Evolutionary conservation across 2,113 vertebrate genomes (phyloP), one percentile per base, ranked within the genome.

Genomic region (Prunella fulvescens): DNA sequence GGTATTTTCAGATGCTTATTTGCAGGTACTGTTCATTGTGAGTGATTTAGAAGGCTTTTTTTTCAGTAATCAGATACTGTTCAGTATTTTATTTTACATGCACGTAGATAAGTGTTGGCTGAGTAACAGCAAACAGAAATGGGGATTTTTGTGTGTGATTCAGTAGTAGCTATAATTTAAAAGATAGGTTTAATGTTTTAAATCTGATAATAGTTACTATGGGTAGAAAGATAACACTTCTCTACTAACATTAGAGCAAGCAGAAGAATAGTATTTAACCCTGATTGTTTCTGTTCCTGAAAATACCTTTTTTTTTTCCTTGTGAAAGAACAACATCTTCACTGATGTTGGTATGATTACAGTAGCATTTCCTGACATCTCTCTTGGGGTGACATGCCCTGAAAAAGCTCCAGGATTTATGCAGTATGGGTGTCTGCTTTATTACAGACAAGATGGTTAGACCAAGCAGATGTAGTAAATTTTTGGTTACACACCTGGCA

Each of bases 21-120:
- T 95, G 88, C 83, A 87, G 93, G 84, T 96, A 95, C 90, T 77
- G 94, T 93, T 76, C 57, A 84, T 89, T 95, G 93, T 95, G 90
- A 92, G 91, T 93, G 93, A 77, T 66, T 92, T 94, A 96, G 90
- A 93, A 92, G 66, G 88, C 81, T 90, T 95, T 95, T 79, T 97
- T 96, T 96, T 77, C 92, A 87, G 51, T 97, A 91, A 90, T 73
- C 40, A 44, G 86, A 77, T 90, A 95, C 93, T 92, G 90, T 92
- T 95, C 51, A 62, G 81, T 94, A 87, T 96, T 95, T 96, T 64
- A 76, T 83, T 94, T 96, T 97, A 95, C 92, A 93, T 96, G 92
- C 92, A 77, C 71, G 87, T 90, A 96, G 77, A 72, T 92, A 90
- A 95, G 37, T 96, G 90, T 96, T 95, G 91, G 81, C 64, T 90